Evolutionary conservation across 2,888 invertebrate genomes (phyloP), one percentile per base, ranked within the genome.

Genomic region (Polydrusus tereticollis): DNA sequence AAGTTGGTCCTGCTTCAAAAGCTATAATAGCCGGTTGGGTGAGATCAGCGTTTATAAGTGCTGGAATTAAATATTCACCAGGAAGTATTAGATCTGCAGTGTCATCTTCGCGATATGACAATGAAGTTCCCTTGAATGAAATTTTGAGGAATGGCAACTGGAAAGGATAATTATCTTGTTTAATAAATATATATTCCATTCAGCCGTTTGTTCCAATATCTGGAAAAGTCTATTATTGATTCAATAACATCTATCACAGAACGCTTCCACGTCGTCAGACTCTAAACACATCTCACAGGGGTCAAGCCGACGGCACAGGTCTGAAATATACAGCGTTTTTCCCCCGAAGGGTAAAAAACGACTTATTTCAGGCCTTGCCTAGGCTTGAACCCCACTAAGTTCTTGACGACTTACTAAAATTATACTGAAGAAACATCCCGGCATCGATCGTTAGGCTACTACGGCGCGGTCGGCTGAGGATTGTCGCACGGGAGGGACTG

Each of bases 11-110:
- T n/a, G n/a, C n/a, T n/a, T n/a, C n/a, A n/a, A n/a, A n/a, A n/a
- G n/a, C n/a, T n/a, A n/a, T 69, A 50, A 74, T 75, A 21, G 75
- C 74, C 16, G 72, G 69, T 26, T 75, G 74, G 75, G 50, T 75
- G 7, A 74, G 68, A 23, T 59, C 71, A 43, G 57, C 58, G 52
- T 71, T 75, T 52, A 26, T 7, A 12, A 21, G 45, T 16, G 71
- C 67, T 5, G 65, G 58, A 12, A 74, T 75, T 29, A 21, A 43
- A 14, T 58, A 20, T 21, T 50, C 69, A n/a, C 69, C 75, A 26
- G 75, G 71, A 10, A 75, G 74, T 50, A 74, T 75, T 14, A 58
- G 69, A 45, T 62, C 69, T 1, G 70, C 66, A 4, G 70, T 73
- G 14, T 71, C 74, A 10, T 72, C 74, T n/a, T 45, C 71, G 10